Base-by-base conservation (phyloP, 1,140 invertebrate genomes). In the Dendroctonus ponderosae region DNA sequence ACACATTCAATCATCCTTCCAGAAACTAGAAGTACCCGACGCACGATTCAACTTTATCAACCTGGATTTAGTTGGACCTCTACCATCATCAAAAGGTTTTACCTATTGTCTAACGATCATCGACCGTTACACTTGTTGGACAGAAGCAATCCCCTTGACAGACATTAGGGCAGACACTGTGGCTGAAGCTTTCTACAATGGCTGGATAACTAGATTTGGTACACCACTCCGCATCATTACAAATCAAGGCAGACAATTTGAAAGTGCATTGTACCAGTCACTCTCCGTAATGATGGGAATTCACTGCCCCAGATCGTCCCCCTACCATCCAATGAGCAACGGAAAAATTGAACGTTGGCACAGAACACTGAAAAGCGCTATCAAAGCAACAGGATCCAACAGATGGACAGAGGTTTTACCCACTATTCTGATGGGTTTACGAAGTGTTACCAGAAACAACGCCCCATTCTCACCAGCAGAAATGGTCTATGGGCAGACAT, bases 321-420 rank as follows among this genome's bases (percentile, higher is more conserved):
- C 49, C 14, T 51, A 51, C 49, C 49, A 51, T 14, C 49, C 49
- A 7, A 7, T 7, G 7, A 14, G 7, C 14, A 51, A 51, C 12
- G 49, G 49, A 15, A 54, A 14, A 8, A 39, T 54, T 40, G 52
- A 54, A 14, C 52, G 52, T 14, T 54, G 15, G 15, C 52, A 82
- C 61, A 66, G 80, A 0, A 66, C 71, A 7, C 59, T 81, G 2
- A 81, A 81, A 70, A 71, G 74, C 67, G 78, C 84, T 82, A 5
- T 86, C 87, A 77, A 90, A 88, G 15, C 60, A 58, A 39, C 39
- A 56, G 7, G 44, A 42, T 5, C 6, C 11, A 6, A 26, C 50
- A n/a, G n/a, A 75, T 68, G 68, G 64, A 37, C 15, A 9, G 59
- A 63, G 12, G 44, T 38, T 0, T 26, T 66, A 12, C 67, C 77